These are phyloP conservation scores for Cacoxenus indagator DNA, from an alignment of 2,888 invertebrate genomes.

Conservation along the genomic window DNA sequence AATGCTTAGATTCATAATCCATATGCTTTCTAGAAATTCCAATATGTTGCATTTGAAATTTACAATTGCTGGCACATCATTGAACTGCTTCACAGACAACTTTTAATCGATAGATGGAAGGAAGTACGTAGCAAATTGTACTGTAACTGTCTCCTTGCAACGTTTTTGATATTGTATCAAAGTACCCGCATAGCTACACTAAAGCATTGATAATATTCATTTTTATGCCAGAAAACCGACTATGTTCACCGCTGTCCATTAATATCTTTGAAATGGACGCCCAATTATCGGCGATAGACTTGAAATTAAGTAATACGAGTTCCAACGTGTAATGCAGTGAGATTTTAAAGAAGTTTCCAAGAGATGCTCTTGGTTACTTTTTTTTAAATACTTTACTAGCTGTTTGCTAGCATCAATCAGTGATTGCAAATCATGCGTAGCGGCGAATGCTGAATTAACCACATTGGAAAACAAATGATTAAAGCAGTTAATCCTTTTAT, in stretches of 20 bases:
- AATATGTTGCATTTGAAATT: too few relatives aligned
- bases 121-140: constrained; percentile 29
- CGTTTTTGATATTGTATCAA: constrained; percentile 31
- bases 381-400: constrained; percentile 31
- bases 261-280: constrained; percentile 17
- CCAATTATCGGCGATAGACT: constrained; percentile 8
- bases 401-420: constrained; percentile 24
- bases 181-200: constrained; percentile 23
- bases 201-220: constrained; percentile 22
- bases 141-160: constrained; percentile 26
- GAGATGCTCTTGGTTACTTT: constrained; percentile 25
- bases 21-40: too few relatives aligned
- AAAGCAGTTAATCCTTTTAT: constrained; percentile 20
- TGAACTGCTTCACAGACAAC: background rate
- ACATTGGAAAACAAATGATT: constrained; percentile 28
- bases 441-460: constrained; percentile 21
- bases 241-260: constrained; percentile 20
- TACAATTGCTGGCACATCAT: too few relatives aligned
- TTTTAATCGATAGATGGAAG: constrained; percentile 24
- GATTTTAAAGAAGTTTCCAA: constrained; percentile 29
- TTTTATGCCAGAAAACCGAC: constrained; percentile 22
- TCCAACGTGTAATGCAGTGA: constrained; percentile 30
- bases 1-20: too few relatives aligned
- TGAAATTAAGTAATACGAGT: too few relatives aligned
- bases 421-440: constrained; percentile 21